Evolutionary conservation across 2,797 vertebrate species (phyloP).

Genomic region (Lacerta viridis): DNA sequence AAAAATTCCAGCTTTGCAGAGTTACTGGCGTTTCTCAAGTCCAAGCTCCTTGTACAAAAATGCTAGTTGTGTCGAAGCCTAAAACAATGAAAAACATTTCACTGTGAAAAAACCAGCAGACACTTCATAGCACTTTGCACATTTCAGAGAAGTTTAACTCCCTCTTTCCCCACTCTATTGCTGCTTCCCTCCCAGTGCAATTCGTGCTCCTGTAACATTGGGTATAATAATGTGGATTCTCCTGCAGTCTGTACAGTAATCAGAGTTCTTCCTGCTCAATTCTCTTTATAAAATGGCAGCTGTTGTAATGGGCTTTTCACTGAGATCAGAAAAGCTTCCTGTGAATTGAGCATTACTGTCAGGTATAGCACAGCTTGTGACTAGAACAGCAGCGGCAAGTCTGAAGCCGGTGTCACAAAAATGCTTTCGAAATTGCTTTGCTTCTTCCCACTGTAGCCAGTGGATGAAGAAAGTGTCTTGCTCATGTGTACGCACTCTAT

Average conservation of each 20-base stretch:
- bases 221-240: slow-evolving; percentile 38
- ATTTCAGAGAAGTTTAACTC: slow-evolving; percentile 21
- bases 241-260: slow-evolving; percentile 37
- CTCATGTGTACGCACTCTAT: not conserved
- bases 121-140: not conserved
- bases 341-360: slow-evolving; percentile 40
- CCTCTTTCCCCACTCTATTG: slow-evolving; percentile 12
- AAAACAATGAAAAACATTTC: slow-evolving; percentile 59
- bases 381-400: slow-evolving; percentile 32
- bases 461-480: slow-evolving; percentile 35
- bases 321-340: slow-evolving; percentile 58
- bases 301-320: slow-evolving; percentile 25
- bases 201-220: not conserved
- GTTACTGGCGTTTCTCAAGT: slow-evolving; percentile 69
- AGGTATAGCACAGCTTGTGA: slow-evolving; percentile 38
- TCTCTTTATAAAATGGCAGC: slow-evolving; percentile 25
- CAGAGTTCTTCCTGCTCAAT: slow-evolving; percentile 36
- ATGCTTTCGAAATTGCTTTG: slow-evolving; percentile 40
- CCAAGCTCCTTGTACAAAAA: slow-evolving; percentile 90
- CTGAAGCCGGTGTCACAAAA: slow-evolving; percentile 22
- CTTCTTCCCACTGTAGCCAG: not conserved
- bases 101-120: slow-evolving; percentile 35
- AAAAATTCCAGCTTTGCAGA: slow-evolving; percentile 17
- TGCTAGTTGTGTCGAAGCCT: slow-evolving; percentile 90
- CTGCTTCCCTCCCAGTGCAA: not conserved